Conservation (phyloP, 2,888 invertebrate genomes). For the Gymnoscelis rufifasciata region DNA sequence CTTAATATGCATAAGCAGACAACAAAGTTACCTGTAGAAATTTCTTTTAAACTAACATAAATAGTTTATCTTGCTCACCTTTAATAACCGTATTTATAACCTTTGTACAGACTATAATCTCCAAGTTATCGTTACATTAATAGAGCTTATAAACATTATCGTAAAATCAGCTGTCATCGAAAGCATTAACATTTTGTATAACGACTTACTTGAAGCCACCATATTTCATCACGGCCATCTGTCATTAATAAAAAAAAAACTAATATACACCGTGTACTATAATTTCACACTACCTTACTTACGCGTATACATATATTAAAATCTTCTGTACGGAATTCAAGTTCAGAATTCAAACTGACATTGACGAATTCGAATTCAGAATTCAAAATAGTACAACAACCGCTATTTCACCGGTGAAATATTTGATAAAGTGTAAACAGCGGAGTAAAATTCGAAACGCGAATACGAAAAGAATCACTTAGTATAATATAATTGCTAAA, state of each 20-base stretch:
- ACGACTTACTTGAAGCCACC: constrained; percentile 1
- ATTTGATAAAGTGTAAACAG: constrained; percentile 14
- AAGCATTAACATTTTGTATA: background rate
- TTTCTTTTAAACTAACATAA: too few species aligned
- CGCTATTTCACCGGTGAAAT: constrained; percentile 4
- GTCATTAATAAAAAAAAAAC: background rate
- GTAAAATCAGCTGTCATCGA: background rate
- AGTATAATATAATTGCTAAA: constrained; percentile 35
- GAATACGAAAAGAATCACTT: constrained; percentile 30
- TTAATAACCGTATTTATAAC: background rate
- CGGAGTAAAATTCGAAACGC: constrained; percentile 20
- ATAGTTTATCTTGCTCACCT: too few species aligned
- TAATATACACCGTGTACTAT: too few species aligned
- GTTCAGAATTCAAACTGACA: too few species aligned
- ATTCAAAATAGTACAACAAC: background rate
- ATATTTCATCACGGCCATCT: constrained; percentile 4
- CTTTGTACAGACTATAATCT: background rate
- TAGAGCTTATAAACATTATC: constrained; percentile 4
- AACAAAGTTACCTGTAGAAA: too few species aligned
- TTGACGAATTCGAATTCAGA: too few species aligned
- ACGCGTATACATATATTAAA: too few species aligned
- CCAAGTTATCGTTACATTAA: background rate
- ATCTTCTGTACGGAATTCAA: too few species aligned
- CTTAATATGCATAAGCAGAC: too few species aligned
- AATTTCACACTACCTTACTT: too few species aligned